Evolutionary conservation across 2,888 invertebrate genomes (phyloP), one percentile per base, ranked within the genome.

Genomic region (Scaptomyza cyrtandrae): DNA sequence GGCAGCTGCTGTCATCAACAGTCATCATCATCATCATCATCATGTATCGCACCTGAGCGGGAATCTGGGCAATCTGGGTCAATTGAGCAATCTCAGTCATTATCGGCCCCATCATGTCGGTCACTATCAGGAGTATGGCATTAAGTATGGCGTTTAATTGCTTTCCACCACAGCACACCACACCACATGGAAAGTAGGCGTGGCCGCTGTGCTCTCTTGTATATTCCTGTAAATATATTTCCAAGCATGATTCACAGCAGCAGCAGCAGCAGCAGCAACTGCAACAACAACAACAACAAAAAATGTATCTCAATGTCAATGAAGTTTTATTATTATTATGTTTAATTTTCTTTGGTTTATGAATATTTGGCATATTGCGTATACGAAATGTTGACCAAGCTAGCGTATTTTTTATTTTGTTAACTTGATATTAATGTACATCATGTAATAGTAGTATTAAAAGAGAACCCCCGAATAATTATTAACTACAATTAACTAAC

Each of bases 101-200:
- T 92, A 92, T 72, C 87, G 92, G 58, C 90, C 91, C 33, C 92
- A 92, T 64, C 92, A 92, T 64, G 91, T 91, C 52, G 91, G 91
- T 1, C 92, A 92, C 63, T 92, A 92, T 66, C 92, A 92, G 88
- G 92, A 92, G 75, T 92, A 92, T 65, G 92, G 92, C 71, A 92
- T 92, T 64, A 92, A 92, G 74, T 92, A 92, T 82, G 91, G 92
- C 66, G 92, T 92, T 70, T 92, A 91, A 89, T 16, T 50, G 11
- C 0, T 33, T 11, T 13, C 13, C 35, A 14, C 14, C 0, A 19
- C 19, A 19, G 19, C 19, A 19, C 19, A 19, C 1, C 1, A 19
- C 2, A 19, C n/a, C n/a, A n/a, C n/a, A 13, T 4, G 2, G 14
- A 14, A 39, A 39, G 24, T 37, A 49, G 74, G 60, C 74, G 59